These are phyloP conservation scores for Drosophila leontia DNA, from an alignment of 1,140 invertebrate species.

Conservation along the genomic window DNA sequence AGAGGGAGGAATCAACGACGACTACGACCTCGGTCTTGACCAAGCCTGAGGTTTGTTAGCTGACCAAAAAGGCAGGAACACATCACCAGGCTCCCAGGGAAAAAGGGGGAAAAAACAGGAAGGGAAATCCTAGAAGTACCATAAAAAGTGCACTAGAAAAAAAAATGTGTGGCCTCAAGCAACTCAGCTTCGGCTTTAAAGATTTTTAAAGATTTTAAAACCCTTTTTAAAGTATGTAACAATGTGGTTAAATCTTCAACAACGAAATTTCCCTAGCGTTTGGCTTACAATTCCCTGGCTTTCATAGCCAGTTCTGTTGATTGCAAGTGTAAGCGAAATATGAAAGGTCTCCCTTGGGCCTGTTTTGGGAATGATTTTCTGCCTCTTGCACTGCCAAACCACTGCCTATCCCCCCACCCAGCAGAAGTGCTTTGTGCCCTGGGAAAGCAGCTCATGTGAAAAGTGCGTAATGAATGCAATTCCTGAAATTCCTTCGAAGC, in stretches of 20 bases:
- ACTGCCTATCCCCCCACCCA: too few species aligned
- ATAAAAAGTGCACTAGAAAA: conserved; percentile 4
- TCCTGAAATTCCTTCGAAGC: conserved; percentile 12
- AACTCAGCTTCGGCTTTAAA: too few species aligned
- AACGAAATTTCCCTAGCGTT: too few species aligned
- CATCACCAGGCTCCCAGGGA: not conserved
- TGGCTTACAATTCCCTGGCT: too few species aligned
- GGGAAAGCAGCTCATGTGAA: conserved; percentile 19
- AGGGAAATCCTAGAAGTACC: not conserved
- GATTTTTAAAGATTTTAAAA: not conserved
- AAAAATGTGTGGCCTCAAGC: not conserved
- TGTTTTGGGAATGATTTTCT: conserved; percentile 29
- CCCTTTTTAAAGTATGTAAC: not conserved
- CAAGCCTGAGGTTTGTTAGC: conserved; percentile 31
- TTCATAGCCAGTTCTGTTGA: not conserved
- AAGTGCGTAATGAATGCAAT: conserved; percentile 47
- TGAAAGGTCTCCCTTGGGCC: conserved; percentile 13
- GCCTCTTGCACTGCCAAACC: conserved; percentile 5
- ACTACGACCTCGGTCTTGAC: conserved; percentile 1
- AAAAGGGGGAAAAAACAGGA: too few species aligned
- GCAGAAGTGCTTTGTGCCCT: conserved; percentile 12
- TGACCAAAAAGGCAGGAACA: conserved; percentile 22
- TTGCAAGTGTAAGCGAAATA: conserved; percentile 23
- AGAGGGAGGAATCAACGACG: not conserved
- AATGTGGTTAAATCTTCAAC: not conserved